Conservation (phyloP, 2,797 vertebrate species). For the Allobates femoralis region DNA sequence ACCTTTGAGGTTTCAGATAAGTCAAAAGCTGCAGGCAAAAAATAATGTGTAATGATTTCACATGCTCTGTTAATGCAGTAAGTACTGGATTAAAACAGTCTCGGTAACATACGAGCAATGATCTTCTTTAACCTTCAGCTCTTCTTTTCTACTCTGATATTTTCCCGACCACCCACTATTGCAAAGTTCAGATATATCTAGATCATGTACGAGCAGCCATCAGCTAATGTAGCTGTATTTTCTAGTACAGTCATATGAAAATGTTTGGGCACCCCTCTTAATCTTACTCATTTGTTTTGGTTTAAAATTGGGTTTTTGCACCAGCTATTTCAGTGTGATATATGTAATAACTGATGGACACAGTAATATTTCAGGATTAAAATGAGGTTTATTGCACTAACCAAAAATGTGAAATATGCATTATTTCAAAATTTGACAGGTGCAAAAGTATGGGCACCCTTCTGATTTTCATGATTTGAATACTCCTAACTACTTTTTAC, state of each 20-base stretch:
- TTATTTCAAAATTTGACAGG: no score
- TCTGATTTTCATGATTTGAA: no score
- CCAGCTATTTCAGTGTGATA: no score
- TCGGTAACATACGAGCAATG: neutral
- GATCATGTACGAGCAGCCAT: neutral
- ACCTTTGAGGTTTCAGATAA: slow-evolving; percentile 26
- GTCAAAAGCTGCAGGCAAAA: slow-evolving; percentile 12
- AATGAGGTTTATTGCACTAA: no score
- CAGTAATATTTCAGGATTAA: no score
- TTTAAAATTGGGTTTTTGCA: no score
- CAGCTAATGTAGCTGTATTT: neutral
- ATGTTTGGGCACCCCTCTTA: no score
- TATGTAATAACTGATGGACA: no score
- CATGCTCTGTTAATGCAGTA: neutral
- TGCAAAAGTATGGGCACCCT: no score
- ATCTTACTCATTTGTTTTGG: no score
- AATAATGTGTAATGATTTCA: slow-evolving; percentile 23
- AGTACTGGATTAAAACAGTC: neutral
- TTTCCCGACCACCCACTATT: neutral
- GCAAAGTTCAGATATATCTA: neutral
- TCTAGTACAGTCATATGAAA: neutral
- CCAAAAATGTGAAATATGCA: no score
- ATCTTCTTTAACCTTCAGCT: slow-evolving; percentile 20
- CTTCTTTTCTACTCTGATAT: slow-evolving; percentile 14
- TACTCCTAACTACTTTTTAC: no score